Evolutionary conservation across 2,797 vertebrate genomes (phyloP).

Genomic region (Rhyacichthys aspro): DNA sequence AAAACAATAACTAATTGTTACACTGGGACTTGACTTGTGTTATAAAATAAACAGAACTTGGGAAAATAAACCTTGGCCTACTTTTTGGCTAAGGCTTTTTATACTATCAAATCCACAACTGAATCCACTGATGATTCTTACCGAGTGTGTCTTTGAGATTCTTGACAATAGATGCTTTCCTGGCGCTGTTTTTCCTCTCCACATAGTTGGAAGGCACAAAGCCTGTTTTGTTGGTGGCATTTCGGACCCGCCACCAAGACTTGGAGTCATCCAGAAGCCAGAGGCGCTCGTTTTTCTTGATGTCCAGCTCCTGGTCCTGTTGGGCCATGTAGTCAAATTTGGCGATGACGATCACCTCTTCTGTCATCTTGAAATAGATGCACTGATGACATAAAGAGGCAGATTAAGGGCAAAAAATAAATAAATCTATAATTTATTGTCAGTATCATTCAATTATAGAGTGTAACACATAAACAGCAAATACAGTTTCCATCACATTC

Average conservation of each 20-base stretch:
- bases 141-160: conserved; percentile 93
- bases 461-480: background rate
- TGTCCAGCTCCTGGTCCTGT: conserved; percentile 94
- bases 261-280: conserved; percentile 93
- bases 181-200: conserved; percentile 92
- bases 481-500: background rate
- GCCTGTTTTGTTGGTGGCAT: conserved; percentile 91
- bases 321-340: conserved; percentile 95
- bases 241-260: conserved; percentile 93
- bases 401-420: too few species aligned
- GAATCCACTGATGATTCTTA: conserved; percentile 39
- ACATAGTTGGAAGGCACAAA: conserved; percentile 95
- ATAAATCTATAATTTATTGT: too few species aligned
- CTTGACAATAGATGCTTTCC: conserved; percentile 92
- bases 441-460: too few species aligned
- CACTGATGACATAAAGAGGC: conserved; percentile 58
- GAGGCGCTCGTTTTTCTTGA: conserved; percentile 93
- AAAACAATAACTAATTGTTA: background rate
- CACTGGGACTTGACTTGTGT: conserved; percentile 6
- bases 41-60: background rate
- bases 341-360: conserved; percentile 93
- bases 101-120: conserved; percentile 12
- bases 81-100: conserved; percentile 1
- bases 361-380: conserved; percentile 87
- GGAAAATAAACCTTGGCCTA: conserved; percentile 8